Conservation (phyloP, 1,140 invertebrate genomes). For the Musca domestica region DNA sequence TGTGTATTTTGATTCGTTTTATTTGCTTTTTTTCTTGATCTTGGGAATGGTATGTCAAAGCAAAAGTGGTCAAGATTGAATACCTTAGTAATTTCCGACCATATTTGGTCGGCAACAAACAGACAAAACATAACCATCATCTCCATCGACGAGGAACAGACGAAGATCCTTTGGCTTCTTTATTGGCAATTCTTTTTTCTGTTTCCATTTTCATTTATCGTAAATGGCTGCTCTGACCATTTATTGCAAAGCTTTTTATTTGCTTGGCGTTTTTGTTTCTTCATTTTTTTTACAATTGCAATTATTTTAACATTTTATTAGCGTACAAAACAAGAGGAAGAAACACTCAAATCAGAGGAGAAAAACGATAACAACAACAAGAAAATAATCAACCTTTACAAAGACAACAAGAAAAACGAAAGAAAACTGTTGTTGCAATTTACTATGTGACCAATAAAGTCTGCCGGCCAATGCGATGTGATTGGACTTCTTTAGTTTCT, state of each 20-base stretch:
- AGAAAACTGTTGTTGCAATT: too few relatives aligned
- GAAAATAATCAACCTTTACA: too few relatives aligned
- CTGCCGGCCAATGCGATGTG: too few relatives aligned
- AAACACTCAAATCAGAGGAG: too few relatives aligned
- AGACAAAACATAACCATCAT: background rate
- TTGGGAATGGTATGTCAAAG: slow-evolving; percentile 18
- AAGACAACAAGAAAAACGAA: too few relatives aligned
- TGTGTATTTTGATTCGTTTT: too few relatives aligned
- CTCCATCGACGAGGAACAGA: background rate
- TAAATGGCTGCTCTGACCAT: slow-evolving; percentile 11
- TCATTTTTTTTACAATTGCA: background rate
- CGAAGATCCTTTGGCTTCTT: background rate
- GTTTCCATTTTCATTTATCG: background rate
- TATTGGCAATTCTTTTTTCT: too few relatives aligned
- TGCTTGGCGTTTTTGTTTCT: too few relatives aligned
- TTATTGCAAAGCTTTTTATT: slow-evolving; percentile 4
- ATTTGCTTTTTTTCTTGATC: background rate
- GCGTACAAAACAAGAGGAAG: too few relatives aligned
- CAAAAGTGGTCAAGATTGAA: slow-evolving; percentile 8
- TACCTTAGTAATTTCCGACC: slow-evolving; percentile 1
- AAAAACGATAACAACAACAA: too few relatives aligned
- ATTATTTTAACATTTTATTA: slow-evolving; percentile 16
- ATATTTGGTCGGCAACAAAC: slow-evolving; percentile 5
- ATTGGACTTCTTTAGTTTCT: too few relatives aligned
- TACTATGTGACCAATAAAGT: too few relatives aligned